Evolutionary conservation across 2,888 invertebrate species (phyloP).

Genomic region (Aradus depressus): DNA sequence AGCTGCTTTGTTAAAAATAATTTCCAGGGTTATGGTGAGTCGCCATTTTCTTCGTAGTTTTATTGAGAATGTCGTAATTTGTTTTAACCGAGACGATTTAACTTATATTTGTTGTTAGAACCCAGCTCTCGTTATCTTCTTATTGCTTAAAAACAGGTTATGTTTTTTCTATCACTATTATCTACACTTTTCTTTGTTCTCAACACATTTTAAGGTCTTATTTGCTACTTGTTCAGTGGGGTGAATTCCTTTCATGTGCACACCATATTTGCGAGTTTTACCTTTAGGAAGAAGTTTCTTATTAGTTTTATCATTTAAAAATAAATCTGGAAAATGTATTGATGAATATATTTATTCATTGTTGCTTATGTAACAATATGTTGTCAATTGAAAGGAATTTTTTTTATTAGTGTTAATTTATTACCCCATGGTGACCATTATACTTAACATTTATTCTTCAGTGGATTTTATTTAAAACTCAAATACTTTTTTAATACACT

Average conservation of each 20-base stretch:
- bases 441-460: not conserved
- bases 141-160: not conserved
- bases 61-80: slow-evolving; percentile 23
- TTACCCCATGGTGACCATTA: not conserved
- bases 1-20: not conserved
- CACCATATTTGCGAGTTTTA: slow-evolving; percentile 3
- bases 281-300: no score
- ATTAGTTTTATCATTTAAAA: no score
- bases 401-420: not conserved
- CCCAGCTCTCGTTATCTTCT: not conserved
- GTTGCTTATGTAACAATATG: no score
- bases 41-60: slow-evolving; percentile 23
- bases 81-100: not conserved
- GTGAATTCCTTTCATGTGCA: not conserved
- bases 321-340: no score
- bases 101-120: not conserved
- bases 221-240: not conserved
- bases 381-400: not conserved
- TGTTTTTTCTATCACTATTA: not conserved
- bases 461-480: not conserved
- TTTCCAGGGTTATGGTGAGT: slow-evolving; percentile 18
- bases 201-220: not conserved
- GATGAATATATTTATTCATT: no score
- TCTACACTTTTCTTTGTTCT: not conserved
- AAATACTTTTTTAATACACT: not conserved